Base-by-base conservation (phyloP, 2,888 invertebrate genomes). In the Netelia fuscicornis region DNA sequence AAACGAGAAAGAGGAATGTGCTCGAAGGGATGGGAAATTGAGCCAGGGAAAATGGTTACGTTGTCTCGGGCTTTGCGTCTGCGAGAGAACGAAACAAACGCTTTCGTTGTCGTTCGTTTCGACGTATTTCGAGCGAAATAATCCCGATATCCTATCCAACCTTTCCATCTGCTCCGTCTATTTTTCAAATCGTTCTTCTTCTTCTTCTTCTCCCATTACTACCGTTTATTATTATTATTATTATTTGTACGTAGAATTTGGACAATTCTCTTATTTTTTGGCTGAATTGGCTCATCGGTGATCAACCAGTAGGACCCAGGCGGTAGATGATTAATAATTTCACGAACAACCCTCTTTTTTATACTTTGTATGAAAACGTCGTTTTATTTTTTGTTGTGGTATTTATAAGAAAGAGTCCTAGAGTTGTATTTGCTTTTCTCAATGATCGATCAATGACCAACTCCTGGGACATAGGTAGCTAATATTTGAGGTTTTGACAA, bases 21-120 rank as follows among this genome's bases (percentile, higher is more conserved):
- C 23, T 30, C 30, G 17, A 48, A 44, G 81, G 83, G 67, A 88
- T 81, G 86, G 86, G 86, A 79, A 90, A 90, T 90, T 89, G 88
- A 88, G 88, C 85, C 83, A 77, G 70, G 83, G 11, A 48, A 48
- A 48, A 13, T 13, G 48, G 13, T 48, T 48, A 52, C 48, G 48
- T 48, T 48, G 13, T 2, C 30, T 3, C 48, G 13, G 48, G 13
- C 10, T 48, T 48, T 13, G 13, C 10, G 48, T 13, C 48, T 48
- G 48, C 30, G 30, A 5, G 30, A 30, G 13, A 48, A 48, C 10
- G 10, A 48, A 48, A 6, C 13, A 11, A 48, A 48, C 48, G 48
- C 2, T 48, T 48, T 48, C 30, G 30, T 48, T 13, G 13, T 13
- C 48, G 48, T 13, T 48, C 10, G 48, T 48, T 48, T 48, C 48